Base-by-base conservation (phyloP, 2,888 invertebrate genomes). In the Apodemia mormo region DNA sequence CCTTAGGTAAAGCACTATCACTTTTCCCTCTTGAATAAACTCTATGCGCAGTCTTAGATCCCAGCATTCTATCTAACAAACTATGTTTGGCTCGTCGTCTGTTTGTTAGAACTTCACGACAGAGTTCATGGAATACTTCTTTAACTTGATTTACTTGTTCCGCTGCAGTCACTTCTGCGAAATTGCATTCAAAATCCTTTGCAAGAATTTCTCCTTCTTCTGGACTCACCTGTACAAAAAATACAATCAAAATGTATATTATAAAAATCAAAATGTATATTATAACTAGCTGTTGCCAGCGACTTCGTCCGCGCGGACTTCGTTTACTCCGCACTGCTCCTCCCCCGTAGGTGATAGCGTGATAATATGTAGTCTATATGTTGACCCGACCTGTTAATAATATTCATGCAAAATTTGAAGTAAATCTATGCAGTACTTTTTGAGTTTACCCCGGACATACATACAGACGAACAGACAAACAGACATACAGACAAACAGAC, bases 131-230 rank as follows among this genome's bases (percentile, higher is more conserved):
- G 90, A 96, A 98, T 29, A 96, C 97, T 74, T 97, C 96, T 0
- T 96, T 96, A 5, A 98, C 96, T 82, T 97, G 96, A 70, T 95
- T 95, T 10, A 97, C 96, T 89, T 98, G 97, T 85, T 98, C 98
- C 0, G 98, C 97, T 0, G 98, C 98, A 0, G 97, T 96, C 14
- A 98, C 96, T 88, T 98, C 98, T 56, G 96, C 95, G 87, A 98
- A 98, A 82, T 95, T 96, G 86, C 97, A 97, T 82, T 98, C 97
- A 81, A 97, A 96, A 85, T 97, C 97, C 85, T 97, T 96, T 12
- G 97, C 97, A 67, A 98, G 89, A 77, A 96, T 97, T 84, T 97
- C 97, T 49, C 97, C 98, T 90, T 98, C 98, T 81, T 98, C 98
- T 4, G 95, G 94, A 82, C 96, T 97, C 69, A 98, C 97, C 94